phyloP scores from a whole-genome alignment of 2,888 invertebrate species.

The Parasteatoda lunata region DNA sequence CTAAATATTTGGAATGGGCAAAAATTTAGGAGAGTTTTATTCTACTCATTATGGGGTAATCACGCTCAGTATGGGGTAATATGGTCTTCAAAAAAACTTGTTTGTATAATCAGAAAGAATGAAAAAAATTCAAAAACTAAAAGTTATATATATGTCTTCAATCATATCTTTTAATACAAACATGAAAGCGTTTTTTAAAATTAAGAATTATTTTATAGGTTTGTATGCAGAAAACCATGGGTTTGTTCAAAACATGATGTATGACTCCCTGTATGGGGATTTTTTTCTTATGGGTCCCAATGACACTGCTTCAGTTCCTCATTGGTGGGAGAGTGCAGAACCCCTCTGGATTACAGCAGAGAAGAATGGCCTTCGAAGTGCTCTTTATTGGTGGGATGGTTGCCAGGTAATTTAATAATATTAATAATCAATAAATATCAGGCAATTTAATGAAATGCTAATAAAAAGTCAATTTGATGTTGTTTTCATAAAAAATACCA shows the following conservation, averaged over 20 bases:
- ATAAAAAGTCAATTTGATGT: background rate
- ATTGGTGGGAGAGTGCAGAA: conserved; percentile 71
- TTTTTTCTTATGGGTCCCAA: conserved; percentile 69
- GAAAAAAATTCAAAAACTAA: too few relatives aligned
- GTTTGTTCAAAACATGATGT: conserved; percentile 74
- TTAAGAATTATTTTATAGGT: conserved; percentile 28
- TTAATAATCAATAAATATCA: background rate
- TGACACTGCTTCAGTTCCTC: conserved; percentile 68
- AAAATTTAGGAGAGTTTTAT: too few relatives aligned
- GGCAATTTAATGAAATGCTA: background rate
- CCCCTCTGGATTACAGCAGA: conserved; percentile 71
- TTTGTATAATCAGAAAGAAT: too few relatives aligned
- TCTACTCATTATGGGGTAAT: too few relatives aligned
- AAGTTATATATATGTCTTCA: too few relatives aligned
- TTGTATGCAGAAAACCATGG: conserved; percentile 74
- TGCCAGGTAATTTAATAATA: conserved; percentile 68
- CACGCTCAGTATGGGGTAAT: too few relatives aligned
- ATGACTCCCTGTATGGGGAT: conserved; percentile 72
- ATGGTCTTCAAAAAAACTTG: too few relatives aligned
- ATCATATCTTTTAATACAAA: too few relatives aligned
- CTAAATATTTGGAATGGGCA: too few relatives aligned
- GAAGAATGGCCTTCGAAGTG: conserved; percentile 68
- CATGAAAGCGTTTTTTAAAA: too few relatives aligned
- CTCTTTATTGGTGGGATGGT: conserved; percentile 71
- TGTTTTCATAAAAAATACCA: too few relatives aligned